Evolutionary conservation across 1,140 invertebrate species (phyloP).

Genomic region (Nylanderia fulva): DNA sequence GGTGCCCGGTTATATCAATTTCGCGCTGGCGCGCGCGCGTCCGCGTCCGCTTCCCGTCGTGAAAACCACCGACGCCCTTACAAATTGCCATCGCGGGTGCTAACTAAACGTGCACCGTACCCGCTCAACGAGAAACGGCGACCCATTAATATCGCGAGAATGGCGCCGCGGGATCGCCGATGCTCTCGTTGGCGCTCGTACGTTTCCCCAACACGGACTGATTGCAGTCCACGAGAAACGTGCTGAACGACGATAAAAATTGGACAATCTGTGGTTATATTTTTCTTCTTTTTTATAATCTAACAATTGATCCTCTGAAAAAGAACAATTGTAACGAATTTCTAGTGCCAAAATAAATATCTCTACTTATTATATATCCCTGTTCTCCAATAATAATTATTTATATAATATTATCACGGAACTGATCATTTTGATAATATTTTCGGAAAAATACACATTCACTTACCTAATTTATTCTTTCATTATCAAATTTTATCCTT

Average conservation of each 20-base stretch:
- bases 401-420: background rate
- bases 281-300: background rate
- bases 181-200: slow-evolving; percentile 34
- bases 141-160: slow-evolving; percentile 55
- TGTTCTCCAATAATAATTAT: background rate
- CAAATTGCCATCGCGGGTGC: slow-evolving; percentile 72
- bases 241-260: slow-evolving; percentile 32
- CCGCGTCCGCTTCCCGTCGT: slow-evolving; percentile 30
- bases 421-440: background rate
- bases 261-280: background rate
- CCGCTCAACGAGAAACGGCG: slow-evolving; percentile 49
- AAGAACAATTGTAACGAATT: background rate
- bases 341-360: background rate
- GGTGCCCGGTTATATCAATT: slow-evolving; percentile 70
- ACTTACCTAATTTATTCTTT: background rate
- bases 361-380: background rate
- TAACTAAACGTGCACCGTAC: slow-evolving; percentile 70
- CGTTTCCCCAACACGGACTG: slow-evolving; percentile 26
- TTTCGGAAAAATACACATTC: background rate
- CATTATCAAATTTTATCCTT: background rate
- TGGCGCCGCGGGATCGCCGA: slow-evolving; percentile 42
- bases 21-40: slow-evolving; percentile 51
- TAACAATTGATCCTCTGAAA: background rate
- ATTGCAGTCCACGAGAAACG: slow-evolving; percentile 17
- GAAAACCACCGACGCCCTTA: slow-evolving; percentile 61